Conservation (phyloP, 2,113 vertebrate species). For the Macrotus californicus region DNA sequence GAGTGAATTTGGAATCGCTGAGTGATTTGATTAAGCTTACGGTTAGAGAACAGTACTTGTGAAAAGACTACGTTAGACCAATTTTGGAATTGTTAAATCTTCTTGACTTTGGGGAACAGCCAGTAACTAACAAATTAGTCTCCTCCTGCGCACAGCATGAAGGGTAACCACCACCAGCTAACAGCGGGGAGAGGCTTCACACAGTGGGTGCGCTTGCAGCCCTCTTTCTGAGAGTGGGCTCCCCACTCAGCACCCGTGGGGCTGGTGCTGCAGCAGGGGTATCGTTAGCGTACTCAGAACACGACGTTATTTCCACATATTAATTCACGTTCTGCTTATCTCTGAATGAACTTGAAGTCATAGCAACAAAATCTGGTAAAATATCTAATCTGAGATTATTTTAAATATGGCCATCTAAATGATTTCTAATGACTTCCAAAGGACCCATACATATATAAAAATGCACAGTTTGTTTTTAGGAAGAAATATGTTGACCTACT, state of each 20-base stretch:
- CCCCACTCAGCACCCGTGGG: neutral
- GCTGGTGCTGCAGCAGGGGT: too few species aligned
- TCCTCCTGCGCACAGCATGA: neutral
- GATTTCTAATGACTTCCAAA: slow-evolving; percentile 5
- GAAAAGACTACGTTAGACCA: neutral
- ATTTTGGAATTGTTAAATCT: neutral
- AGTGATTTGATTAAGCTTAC: neutral
- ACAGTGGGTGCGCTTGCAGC: rapidly evolving
- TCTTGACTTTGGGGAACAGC: neutral
- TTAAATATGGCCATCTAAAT: neutral
- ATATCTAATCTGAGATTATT: neutral
- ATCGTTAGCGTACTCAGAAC: neutral
- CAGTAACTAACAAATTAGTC: neutral
- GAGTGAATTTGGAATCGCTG: neutral
- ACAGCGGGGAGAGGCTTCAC: neutral
- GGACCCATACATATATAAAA: neutral
- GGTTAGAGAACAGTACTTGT: neutral
- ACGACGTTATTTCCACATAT: neutral
- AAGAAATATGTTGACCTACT: neutral
- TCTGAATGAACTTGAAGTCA: neutral
- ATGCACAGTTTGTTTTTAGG: neutral
- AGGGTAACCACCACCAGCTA: too few species aligned
- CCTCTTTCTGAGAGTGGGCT: neutral
- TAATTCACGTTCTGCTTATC: neutral
- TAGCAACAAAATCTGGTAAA: neutral